phyloP scores from a whole-genome alignment of 2,113 vertebrate genomes.

The Gulo gulo region DNA sequence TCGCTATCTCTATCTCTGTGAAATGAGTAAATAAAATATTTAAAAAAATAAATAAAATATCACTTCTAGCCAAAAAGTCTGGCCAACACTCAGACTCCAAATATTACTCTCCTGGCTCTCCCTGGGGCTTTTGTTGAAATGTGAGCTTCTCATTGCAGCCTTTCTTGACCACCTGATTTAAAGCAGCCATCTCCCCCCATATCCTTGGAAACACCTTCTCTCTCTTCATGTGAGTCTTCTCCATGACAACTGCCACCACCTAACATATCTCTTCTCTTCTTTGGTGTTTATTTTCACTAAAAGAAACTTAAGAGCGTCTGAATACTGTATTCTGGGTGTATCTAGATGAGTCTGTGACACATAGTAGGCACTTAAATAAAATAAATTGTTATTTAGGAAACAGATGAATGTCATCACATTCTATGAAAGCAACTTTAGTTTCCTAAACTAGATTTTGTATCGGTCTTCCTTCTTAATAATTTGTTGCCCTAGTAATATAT shows the following conservation, averaged over 20 bases:
- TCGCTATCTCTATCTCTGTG: no score
- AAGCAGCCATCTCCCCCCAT: not conserved
- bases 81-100: not conserved
- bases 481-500: constrained; percentile 32
- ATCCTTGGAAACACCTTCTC: not conserved
- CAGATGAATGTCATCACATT: not conserved
- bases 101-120: not conserved
- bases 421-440: constrained; percentile 39
- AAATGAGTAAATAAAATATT: no score
- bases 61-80: not conserved
- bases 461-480: constrained; percentile 40
- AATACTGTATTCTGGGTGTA: not conserved
- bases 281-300: constrained; percentile 22
- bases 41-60: not conserved
- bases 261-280: not conserved
- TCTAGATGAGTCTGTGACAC: not conserved
- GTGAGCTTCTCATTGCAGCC: not conserved
- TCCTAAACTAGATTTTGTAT: constrained; percentile 19
- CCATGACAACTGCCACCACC: not conserved
- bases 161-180: constrained; percentile 23
- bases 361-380: not conserved
- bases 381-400: constrained; percentile 28
- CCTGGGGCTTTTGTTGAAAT: not conserved
- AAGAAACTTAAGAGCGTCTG: not conserved
- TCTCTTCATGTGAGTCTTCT: not conserved